Conservation (phyloP, 2,113 vertebrate species). For the Salvelinus namaycush region DNA sequence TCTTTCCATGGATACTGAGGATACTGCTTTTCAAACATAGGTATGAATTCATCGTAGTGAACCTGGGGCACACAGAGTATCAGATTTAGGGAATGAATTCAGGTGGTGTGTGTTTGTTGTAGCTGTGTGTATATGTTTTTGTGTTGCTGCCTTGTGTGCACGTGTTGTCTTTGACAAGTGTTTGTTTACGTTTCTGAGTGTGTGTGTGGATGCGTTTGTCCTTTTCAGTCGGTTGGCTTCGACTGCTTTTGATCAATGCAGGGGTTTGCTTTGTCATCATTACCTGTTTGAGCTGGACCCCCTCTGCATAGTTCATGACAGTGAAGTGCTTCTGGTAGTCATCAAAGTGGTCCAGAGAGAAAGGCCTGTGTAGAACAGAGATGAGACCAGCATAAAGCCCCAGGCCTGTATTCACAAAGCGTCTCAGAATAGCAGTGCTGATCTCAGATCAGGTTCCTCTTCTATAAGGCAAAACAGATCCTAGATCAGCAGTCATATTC, state of each 20-base stretch:
- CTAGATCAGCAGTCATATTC: no score
- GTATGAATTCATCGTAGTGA: constrained; percentile 89
- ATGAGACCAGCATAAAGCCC: background rate
- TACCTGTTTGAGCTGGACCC: constrained; percentile 87
- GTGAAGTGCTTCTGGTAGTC: constrained; percentile 98
- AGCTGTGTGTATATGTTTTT: no score
- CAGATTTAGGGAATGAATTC: no score
- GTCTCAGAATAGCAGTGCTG: background rate
- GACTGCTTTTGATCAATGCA: no score
- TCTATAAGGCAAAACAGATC: no score
- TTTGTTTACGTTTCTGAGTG: no score
- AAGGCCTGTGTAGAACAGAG: constrained; percentile 72
- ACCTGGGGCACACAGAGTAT: constrained; percentile 65
- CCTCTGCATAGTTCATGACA: constrained; percentile 90
- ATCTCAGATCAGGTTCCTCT: background rate
- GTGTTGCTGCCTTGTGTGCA: no score
- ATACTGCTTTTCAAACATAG: constrained; percentile 89
- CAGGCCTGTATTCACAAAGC: no score
- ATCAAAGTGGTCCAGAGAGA: constrained; percentile 85
- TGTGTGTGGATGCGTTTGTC: no score
- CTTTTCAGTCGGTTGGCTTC: no score
- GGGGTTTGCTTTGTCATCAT: background rate
- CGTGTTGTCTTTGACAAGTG: no score
- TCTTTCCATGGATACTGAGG: constrained; percentile 82
- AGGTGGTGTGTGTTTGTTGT: no score